These are phyloP conservation scores for Lycaon pictus DNA, from an alignment of 2,113 vertebrate species.

Conservation along the genomic window DNA sequence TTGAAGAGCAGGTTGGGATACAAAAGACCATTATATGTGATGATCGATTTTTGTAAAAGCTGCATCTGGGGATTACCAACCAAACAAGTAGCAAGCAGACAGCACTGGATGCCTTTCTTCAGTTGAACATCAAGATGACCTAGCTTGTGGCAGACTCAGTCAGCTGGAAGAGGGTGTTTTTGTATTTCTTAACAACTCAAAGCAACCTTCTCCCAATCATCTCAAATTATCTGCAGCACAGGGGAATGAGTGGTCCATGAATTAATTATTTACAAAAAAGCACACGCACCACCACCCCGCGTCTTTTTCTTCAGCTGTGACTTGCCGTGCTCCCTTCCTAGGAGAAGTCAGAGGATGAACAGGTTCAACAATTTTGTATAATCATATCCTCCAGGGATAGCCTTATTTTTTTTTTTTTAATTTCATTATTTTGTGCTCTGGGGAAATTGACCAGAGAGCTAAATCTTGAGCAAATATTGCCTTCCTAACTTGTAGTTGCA, in stretches of 20 bases:
- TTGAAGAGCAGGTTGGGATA: slow-evolving; percentile 53
- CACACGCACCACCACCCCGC: neutral
- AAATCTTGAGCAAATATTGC: neutral
- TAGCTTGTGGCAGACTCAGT: slow-evolving; percentile 37
- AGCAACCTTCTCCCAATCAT: neutral
- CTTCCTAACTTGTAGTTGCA: neutral
- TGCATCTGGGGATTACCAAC: slow-evolving; percentile 62
- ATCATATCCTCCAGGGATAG: neutral
- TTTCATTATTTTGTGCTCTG: neutral
- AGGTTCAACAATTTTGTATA: neutral
- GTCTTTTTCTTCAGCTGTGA: slow-evolving; percentile 46
- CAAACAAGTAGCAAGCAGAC: slow-evolving; percentile 51
- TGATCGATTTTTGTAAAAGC: slow-evolving; percentile 76
- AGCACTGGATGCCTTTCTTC: slow-evolving; percentile 47
- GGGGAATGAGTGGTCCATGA: neutral
- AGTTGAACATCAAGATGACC: slow-evolving; percentile 21
- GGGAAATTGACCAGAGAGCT: neutral
- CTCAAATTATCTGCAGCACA: slow-evolving; percentile 65
- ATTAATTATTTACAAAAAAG: slow-evolving; percentile 76
- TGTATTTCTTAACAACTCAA: neutral
- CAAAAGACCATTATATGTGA: slow-evolving; percentile 54
- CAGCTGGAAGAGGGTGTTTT: slow-evolving; percentile 13
- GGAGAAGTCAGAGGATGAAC: slow-evolving; percentile 23
- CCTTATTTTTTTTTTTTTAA: neutral
- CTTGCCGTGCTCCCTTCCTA: slow-evolving; percentile 41